Percentiles rank a stretch among this genome's conserved stretches.
phyloP scores from a whole-genome alignment of 2,113 vertebrate species.

The Sarotherodon lohbergeri region DNA sequence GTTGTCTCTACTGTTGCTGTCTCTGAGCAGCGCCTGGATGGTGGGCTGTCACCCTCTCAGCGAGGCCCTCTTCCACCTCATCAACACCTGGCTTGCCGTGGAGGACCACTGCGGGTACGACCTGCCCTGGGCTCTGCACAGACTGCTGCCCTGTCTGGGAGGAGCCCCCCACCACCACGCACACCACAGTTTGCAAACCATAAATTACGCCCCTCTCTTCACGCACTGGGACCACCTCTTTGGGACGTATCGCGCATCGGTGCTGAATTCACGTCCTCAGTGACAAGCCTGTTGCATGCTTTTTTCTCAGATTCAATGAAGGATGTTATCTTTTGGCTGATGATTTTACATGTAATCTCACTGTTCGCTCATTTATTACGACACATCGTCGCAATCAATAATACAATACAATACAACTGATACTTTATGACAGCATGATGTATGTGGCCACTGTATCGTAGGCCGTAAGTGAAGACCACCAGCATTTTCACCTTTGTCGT shows the following conservation, averaged over 20 bases:
- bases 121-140: slow-evolving; percentile 71
- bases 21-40: slow-evolving; percentile 49
- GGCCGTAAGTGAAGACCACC: neutral
- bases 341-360: neutral
- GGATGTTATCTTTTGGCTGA: neutral
- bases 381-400: neutral
- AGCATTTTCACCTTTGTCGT: neutral
- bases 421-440: neutral
- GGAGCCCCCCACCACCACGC: slow-evolving; percentile 71
- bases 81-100: slow-evolving; percentile 76
- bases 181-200: slow-evolving; percentile 57
- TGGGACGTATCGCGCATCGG: slow-evolving; percentile 49
- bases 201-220: slow-evolving; percentile 78
- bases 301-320: neutral
- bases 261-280: neutral
- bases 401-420: neutral
- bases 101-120: slow-evolving; percentile 80
- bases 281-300: neutral
- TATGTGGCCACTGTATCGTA: neutral
- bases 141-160: slow-evolving; percentile 65
- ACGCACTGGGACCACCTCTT: slow-evolving; percentile 75
- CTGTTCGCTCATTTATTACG: neutral
- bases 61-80: slow-evolving; percentile 68
- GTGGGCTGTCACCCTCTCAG: slow-evolving; percentile 74
- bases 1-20: slow-evolving; percentile 69